Base-by-base conservation (phyloP, 2,888 invertebrate species). In the Zootermopsis nevadensis region DNA sequence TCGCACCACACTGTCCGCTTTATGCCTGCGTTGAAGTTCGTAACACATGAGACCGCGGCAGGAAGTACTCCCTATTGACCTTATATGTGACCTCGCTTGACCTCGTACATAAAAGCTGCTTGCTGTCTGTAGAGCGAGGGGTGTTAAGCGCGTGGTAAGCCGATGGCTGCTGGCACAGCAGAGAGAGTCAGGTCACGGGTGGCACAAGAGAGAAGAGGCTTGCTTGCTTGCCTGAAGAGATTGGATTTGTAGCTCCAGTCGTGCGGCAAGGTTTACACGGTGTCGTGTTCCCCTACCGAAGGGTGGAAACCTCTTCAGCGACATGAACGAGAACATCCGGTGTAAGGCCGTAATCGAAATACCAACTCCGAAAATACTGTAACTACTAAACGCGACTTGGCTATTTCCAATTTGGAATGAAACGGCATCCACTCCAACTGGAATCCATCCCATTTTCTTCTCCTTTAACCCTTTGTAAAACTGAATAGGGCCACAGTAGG, bases 181-280 rank as follows among this genome's bases (percentile, higher is more conserved):
- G 3, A 48, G 48, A 48, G 48, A 48, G 48, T 48, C 48, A 30
- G 33, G 6, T 30, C 22, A 31, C 22, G 74, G 33, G 48, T 48
- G 48, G 60, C n/a, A 27, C 38, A 35, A 42, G 42, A 30, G 27
- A 66, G 66, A 27, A 66, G 66, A 35, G 27, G 8, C 15, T 33
- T 81, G 83, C 66, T 66, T 77, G 8, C 15, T 33, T 81, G 83
- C 66, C 48, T 77, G 81, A 83, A 81, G 83, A 83, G 83, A 83
- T 83, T 83, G 83, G 83, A 83, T 83, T 83, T 81, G 83, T 72
- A 31, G 81, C 81, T 76, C 35, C 35, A 77, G 31, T 77, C 83
- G 83, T 83, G 83, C 81, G 80, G 48, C 55, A 76, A 81, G 67
- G 72, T 74, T 76, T 81, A 80, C 83, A 83, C 60, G 79, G 79